Evolutionary conservation across 1,140 invertebrate species (phyloP).

Genomic region (Monochamus saltuarius): DNA sequence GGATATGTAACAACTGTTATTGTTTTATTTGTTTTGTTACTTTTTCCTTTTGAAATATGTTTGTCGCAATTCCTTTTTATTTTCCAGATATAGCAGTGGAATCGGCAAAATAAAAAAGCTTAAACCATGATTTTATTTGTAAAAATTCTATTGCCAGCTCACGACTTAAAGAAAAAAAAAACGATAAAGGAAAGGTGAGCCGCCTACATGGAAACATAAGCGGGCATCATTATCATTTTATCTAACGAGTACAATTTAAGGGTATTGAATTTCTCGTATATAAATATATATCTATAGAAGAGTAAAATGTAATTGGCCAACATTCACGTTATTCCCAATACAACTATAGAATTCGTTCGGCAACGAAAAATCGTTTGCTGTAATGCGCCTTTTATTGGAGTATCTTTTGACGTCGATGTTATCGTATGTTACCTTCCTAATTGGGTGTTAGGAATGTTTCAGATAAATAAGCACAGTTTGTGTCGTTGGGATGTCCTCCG

Average conservation of each 20-base stretch:
- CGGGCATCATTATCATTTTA: neutral
- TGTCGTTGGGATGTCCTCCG: neutral
- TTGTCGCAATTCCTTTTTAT: too few species aligned
- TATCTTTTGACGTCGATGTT: slow-evolving; percentile 14
- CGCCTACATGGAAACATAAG: too few species aligned
- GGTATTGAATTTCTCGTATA: neutral
- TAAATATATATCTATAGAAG: slow-evolving; percentile 6
- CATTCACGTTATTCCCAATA: slow-evolving; percentile 11
- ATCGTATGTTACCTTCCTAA: slow-evolving; percentile 17
- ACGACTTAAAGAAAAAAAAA: too few species aligned
- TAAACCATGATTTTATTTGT: too few species aligned
- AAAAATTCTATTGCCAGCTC: too few species aligned
- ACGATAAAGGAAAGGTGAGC: too few species aligned
- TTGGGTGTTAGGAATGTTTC: slow-evolving; percentile 9
- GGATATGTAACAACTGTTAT: slow-evolving; percentile 1
- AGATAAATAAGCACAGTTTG: slow-evolving; percentile 10
- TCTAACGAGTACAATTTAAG: neutral
- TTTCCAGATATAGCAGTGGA: too few species aligned
- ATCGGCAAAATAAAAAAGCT: too few species aligned
- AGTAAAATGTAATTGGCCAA: slow-evolving; percentile 13
- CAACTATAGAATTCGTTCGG: neutral
- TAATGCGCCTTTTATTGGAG: slow-evolving; percentile 18
- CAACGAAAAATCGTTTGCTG: slow-evolving; percentile 11
- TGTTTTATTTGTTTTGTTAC: neutral
- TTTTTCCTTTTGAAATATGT: too few species aligned